Base-by-base conservation (phyloP, 2,888 invertebrate genomes). In the Phengaris arion region DNA sequence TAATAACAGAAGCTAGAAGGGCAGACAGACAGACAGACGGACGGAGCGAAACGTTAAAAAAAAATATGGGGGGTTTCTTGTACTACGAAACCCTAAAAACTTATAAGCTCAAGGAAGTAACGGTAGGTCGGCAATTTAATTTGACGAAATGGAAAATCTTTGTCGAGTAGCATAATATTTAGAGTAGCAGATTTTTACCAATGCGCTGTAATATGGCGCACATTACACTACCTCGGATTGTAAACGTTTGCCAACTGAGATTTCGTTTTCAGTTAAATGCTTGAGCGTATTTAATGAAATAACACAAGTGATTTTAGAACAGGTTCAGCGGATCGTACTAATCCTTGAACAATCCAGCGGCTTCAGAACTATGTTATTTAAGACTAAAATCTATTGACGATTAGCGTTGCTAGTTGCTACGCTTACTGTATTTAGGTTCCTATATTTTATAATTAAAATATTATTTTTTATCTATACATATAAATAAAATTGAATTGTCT, bases 221-320 rank as follows among this genome's bases (percentile, higher is more conserved):
- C 52, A 52, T 70, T 52, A 70, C 51, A 70, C 70, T 70, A 7
- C 52, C 22, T 6, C 72, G 52, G 22, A 72, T 54, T 12, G 72
- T 35, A 52, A 51, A 72, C 54, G 72, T 54, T 72, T 15, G 52
- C 72, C 22, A 22, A 51, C 72, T 12, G 72, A 72, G 51, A 72
- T 52, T 72, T 72, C 48, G 72, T 72, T 72, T 72, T 10, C 22
- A 72, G 72, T 52, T 51, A 54, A 72, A 72, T 54, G 51, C 35
- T 72, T 35, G 51, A 22, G 10, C 48, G 54, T 72, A 22, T 72
- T 35, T 72, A 35, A 72, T 52, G 52, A 72, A 72, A 52, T 52
- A 72, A 72, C 70, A 72, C 70, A 52, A 52, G 52, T 52, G 70
- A 35, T 72, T 72, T 51, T 54, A 35, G 52, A 72, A 72, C 70